These are phyloP conservation scores for Sympetrum striolatum DNA, from an alignment of 2,888 invertebrate genomes.

Conservation along the genomic window DNA sequence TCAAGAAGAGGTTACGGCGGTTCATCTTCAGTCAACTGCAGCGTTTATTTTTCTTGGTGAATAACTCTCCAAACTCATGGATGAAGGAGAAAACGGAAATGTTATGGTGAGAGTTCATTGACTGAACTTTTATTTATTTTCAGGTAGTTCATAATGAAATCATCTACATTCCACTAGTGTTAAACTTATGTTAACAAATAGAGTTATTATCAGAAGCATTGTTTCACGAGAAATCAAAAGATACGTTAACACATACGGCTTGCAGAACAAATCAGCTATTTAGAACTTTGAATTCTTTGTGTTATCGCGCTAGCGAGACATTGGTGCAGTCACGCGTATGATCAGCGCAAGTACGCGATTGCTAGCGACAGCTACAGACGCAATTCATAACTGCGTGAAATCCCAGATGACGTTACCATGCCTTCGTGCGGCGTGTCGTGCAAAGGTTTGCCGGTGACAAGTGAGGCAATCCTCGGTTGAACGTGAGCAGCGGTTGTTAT, in stretches of 20 bases:
- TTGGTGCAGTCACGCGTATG: not conserved
- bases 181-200: not conserved
- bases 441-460: slow-evolving; percentile 38
- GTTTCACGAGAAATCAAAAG: not conserved
- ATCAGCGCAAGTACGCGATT: not conserved
- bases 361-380: slow-evolving; percentile 33
- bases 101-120: not conserved
- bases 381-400: not conserved
- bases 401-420: slow-evolving; percentile 10
- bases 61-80: not conserved
- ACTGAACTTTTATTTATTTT: not conserved
- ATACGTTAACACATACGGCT: not conserved
- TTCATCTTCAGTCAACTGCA: too few species aligned
- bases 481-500: slow-evolving; percentile 17
- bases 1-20: too few species aligned
- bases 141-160: not conserved
- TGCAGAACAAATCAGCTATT: not conserved
- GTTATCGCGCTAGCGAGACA: not conserved
- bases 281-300: not conserved
- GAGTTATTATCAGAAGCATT: not conserved
- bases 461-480: slow-evolving; percentile 25
- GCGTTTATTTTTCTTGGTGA: too few species aligned
- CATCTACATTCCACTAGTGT: not conserved
- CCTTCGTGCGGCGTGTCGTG: not conserved
- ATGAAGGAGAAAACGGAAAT: not conserved